Evolutionary conservation across 2,888 invertebrate genomes (phyloP).

Genomic region (Drosophila peninsularis): DNA sequence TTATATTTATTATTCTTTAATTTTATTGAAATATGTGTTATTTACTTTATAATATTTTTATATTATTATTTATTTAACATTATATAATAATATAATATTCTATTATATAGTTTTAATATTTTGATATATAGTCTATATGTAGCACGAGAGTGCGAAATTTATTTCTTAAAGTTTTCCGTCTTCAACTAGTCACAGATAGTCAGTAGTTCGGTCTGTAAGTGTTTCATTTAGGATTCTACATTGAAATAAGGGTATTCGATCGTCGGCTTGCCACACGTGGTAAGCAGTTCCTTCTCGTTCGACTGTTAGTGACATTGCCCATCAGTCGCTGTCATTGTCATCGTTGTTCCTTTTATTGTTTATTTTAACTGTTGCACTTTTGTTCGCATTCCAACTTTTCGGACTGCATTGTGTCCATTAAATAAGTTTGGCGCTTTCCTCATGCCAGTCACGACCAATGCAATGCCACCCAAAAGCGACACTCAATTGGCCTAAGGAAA

Average conservation of each 20-base stretch:
- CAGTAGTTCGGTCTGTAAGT: background rate
- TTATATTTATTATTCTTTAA: no score
- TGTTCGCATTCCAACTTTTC: constrained; percentile 32
- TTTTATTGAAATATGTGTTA: no score
- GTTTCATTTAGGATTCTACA: background rate
- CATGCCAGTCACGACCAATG: constrained; percentile 41
- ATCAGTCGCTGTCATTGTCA: constrained; percentile 35
- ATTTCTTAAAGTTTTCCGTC: no score
- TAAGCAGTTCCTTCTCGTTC: background rate
- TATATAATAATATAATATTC: no score
- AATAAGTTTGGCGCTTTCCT: constrained; percentile 13
- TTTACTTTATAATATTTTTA: no score
- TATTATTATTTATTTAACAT: no score
- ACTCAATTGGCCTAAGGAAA: constrained; percentile 17
- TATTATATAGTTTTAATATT: no score
- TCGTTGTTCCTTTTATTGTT: constrained; percentile 25
- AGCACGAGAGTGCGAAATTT: no score
- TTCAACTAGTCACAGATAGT: background rate
- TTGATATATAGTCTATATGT: no score
- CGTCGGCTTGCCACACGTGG: background rate
- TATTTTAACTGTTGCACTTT: constrained; percentile 60
- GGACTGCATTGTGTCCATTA: constrained; percentile 21
- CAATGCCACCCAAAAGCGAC: constrained; percentile 37
- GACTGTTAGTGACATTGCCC: constrained; percentile 55
- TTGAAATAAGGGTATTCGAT: constrained; percentile 7